Percentiles rank a stretch among this genome's conserved stretches.
phyloP scores from a whole-genome alignment of 2,113 vertebrate genomes.

The Percina caprodes region DNA sequence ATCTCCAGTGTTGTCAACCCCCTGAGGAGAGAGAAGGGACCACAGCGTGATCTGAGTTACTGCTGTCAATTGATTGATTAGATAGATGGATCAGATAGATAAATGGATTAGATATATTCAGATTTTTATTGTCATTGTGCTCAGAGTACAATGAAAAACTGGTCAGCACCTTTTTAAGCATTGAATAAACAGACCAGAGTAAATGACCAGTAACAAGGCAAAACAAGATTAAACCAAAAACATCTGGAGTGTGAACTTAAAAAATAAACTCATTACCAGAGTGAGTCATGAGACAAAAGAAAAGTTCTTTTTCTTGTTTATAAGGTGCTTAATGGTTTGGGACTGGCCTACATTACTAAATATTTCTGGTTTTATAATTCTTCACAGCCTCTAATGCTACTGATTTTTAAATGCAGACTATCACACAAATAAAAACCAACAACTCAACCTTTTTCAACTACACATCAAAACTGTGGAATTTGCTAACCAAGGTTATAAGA shows the following conservation, averaged over 20 bases:
- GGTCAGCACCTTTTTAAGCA: too few species aligned
- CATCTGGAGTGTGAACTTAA: background rate
- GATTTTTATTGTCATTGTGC: too few species aligned
- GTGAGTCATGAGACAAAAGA: background rate
- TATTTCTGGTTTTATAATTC: background rate
- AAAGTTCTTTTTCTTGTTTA: background rate
- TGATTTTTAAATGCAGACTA: background rate
- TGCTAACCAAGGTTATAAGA: background rate
- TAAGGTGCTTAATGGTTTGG: background rate
- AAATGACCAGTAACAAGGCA: background rate
- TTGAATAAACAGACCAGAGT: too few species aligned
- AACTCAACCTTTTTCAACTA: background rate
- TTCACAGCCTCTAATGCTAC: background rate
- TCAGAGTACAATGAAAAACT: too few species aligned
- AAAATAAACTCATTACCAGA: constrained; percentile 8
- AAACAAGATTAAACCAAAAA: background rate
- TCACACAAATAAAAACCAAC: background rate
- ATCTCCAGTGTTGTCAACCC: constrained; percentile 87
- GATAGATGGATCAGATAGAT: too few species aligned
- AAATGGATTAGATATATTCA: too few species aligned
- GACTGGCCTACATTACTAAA: background rate
- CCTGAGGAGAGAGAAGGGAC: constrained; percentile 77
- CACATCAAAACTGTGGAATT: background rate
- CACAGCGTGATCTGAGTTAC: constrained; percentile 17
- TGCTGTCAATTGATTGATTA: background rate